A percentile compares a stretch with the other conserved stretches of the same genome.
phyloP scores from a whole-genome alignment of 2,113 vertebrate genomes.

The Shinisaurus crocodilurus region DNA sequence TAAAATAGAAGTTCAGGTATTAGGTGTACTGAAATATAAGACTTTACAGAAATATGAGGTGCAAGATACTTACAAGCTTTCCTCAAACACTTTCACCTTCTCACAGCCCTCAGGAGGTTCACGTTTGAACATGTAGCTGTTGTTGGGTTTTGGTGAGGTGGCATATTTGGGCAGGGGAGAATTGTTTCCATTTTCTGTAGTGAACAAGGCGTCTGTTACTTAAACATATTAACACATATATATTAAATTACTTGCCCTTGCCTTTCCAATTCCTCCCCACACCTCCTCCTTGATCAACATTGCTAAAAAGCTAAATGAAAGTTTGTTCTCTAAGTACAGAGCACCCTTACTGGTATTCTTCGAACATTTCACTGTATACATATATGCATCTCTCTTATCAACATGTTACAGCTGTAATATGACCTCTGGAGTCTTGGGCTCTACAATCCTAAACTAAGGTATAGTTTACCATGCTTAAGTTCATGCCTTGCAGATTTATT shows the following conservation, averaged over 20 bases:
- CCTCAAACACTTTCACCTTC: constrained; percentile 95
- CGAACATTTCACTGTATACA: neutral
- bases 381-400: neutral
- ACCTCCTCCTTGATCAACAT: neutral
- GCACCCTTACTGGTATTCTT: neutral
- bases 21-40: neutral
- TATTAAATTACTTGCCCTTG: neutral
- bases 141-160: constrained; percentile 98
- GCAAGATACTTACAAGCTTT: constrained; percentile 89
- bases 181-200: constrained; percentile 91
- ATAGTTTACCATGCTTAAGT: neutral
- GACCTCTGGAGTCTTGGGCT: neutral
- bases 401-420: neutral
- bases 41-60: constrained; percentile 20
- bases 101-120: constrained; percentile 98
- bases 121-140: constrained; percentile 99
- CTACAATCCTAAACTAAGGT: neutral
- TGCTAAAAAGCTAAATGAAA: constrained; percentile 13
- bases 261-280: neutral
- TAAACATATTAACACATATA: constrained; percentile 23
- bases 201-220: constrained; percentile 55
- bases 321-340: neutral
- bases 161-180: constrained; percentile 98
- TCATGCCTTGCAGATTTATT: too few species aligned
- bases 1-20: neutral